These are phyloP conservation scores for Siniperca chuatsi DNA, from an alignment of 2,113 vertebrate species.

Conservation along the genomic window DNA sequence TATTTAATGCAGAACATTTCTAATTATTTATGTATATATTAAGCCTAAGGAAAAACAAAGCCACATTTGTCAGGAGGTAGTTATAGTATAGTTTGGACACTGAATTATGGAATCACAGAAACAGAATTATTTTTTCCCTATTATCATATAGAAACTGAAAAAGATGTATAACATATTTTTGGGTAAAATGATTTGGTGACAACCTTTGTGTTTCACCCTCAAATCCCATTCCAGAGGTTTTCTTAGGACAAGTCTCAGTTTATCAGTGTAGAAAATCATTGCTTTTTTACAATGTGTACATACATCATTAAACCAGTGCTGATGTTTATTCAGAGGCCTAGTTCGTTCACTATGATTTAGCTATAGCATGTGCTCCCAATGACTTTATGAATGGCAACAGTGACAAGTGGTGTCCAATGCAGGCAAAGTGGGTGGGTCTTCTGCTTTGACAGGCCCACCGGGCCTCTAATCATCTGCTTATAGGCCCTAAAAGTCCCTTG, in stretches of 20 bases:
- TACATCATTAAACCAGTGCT: constrained; percentile 87
- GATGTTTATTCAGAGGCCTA: constrained; percentile 90
- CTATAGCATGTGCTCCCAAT: constrained; percentile 80
- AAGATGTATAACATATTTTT: background rate
- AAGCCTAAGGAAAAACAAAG: constrained; percentile 80
- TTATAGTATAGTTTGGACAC: background rate
- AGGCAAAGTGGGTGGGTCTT: constrained; percentile 64
- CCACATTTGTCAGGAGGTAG: constrained; percentile 88
- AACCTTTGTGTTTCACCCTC: background rate
- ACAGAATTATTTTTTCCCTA: background rate
- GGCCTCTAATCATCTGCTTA: constrained; percentile 60
- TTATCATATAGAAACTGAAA: background rate
- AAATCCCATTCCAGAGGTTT: constrained; percentile 14
- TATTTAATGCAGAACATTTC: constrained; percentile 59
- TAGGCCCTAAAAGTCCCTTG: constrained; percentile 58
- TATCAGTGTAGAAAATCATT: constrained; percentile 81
- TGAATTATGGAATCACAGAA: constrained; percentile 15
- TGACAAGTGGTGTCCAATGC: constrained; percentile 80
- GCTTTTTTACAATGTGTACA: constrained; percentile 87
- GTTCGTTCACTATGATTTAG: constrained; percentile 73
- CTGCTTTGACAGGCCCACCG: constrained; percentile 74
- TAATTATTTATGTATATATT: constrained; percentile 54
- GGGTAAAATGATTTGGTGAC: background rate
- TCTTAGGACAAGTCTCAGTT: constrained; percentile 8
- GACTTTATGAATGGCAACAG: constrained; percentile 90